Base-by-base conservation (phyloP, 2,888 invertebrate genomes). In the Hoplodrina ambigua region DNA sequence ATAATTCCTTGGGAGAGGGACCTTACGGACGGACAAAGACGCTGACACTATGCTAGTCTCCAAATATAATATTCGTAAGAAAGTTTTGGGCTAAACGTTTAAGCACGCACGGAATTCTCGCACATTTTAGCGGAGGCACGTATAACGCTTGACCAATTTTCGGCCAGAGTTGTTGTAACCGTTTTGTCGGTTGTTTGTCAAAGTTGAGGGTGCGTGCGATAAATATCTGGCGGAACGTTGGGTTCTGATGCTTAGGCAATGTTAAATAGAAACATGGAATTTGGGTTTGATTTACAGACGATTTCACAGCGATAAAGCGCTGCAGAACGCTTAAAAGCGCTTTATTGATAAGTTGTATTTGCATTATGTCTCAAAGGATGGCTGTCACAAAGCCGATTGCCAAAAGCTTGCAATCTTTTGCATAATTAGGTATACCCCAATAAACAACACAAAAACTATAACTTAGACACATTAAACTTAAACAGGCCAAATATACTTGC, bases 131-230 rank as follows among this genome's bases (percentile, higher is more conserved):
- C 25, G 37, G 33, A 73, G 25, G 44, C 49, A 66, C 75, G 76
- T 60, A 25, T n/a, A 55, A 37, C 30, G 61, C n/a, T 50, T 37
- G 58, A 58, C 46, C 55, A 33, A 44, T 65, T 50, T 33, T 55
- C 33, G 50, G 2, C n/a, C 4, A 15, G 41, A 15, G 49, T 52
- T 53, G 30, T 44, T 56, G 56, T 80, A 60, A 25, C 37, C 41
- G 10, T 68, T 75, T 68, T 17, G 77, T 59, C 58, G 58, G 53
- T 20, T 62, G 54, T 78, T 70, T 76, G 77, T 59, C 81, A 76
- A 70, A 76, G 77, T 80, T 70, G 17, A 11, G 68, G 46, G 46
- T 49, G 37, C n/a, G 7, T 7, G 41, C 25, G 25, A 66, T 61
- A 65, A 78, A 75, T 80, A 62, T 58, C 37, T 54, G 17, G 0